phyloP scores from a whole-genome alignment of 2,113 vertebrate genomes.

The Cyanistes caeruleus region DNA sequence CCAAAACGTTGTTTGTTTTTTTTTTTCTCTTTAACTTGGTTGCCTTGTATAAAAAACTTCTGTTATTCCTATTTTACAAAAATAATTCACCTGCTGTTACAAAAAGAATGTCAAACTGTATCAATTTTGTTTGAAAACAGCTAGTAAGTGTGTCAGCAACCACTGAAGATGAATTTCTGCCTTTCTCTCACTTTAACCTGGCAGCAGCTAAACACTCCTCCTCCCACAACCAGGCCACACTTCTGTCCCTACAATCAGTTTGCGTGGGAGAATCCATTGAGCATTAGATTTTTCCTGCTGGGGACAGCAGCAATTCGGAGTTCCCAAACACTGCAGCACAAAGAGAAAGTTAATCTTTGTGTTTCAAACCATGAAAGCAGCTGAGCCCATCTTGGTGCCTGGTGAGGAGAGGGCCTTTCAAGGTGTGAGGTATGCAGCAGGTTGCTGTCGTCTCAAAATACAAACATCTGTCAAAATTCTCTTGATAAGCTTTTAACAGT shows the following conservation, averaged over 20 bases:
- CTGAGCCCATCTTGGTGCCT: not conserved
- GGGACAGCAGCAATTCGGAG: not conserved
- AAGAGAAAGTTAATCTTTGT: not conserved
- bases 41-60: not conserved
- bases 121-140: not conserved
- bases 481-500: not conserved
- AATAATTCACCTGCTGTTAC: not conserved
- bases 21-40: not conserved
- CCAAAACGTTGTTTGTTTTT: not conserved
- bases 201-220: not conserved
- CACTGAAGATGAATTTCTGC: not conserved
- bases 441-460: not conserved
- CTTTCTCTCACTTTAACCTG: not conserved
- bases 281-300: not conserved
- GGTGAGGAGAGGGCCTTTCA: not conserved
- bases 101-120: not conserved
- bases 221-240: accelerated
- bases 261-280: not conserved
- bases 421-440: not conserved
- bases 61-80: not conserved
- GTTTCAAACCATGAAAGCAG: not conserved
- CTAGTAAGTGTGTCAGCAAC: not conserved
- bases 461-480: not conserved
- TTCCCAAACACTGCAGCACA: accelerated
- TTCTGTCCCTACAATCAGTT: not conserved